Base-by-base conservation (phyloP, 1,140 invertebrate species). In the Maniola jurtina region DNA sequence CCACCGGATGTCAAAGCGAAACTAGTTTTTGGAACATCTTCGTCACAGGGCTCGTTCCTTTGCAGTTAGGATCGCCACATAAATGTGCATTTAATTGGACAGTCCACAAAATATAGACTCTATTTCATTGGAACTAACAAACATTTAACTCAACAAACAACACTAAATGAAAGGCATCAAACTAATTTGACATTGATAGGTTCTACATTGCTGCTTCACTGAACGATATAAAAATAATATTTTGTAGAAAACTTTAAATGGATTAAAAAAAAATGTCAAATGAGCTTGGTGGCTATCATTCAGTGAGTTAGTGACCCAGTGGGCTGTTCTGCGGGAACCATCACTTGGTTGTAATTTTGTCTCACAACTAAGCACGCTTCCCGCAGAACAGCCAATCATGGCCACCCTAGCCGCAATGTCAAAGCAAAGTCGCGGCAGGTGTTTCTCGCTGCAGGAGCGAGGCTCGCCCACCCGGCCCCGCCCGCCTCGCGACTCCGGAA, bases 401-500 rank as follows among this genome's bases (percentile, higher is more conserved):
- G 48, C 15, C 14, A 52, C 8, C 48, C 48, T 52, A 52, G 15
- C 16, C 52, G 70, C 68, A 75, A 75, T 72, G 73, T 75, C 71
- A 72, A 64, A 58, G 60, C 55, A 75, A 75, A 66, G 73, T 70
- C 73, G 56, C 61, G 67, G 73, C 73, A 75, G 73, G 70, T 75
- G 73, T 70, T 64, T 64, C 65, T 62, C 60, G 61, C 54, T 25
- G 48, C 61, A 71, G 60, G 68, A 65, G 42, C 73, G 50, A 67
- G 64, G 56, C 68, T 71, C 71, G 64, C 71, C 66, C 61, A 72
- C 66, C 75, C 71, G 10, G 9, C 13, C 48, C 14, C 72, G 68
- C 80, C 75, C 77, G 79, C 79, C 78, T n/a, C 77, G 78, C 71
- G 78, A 84, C 78, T 75, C 74, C 71, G 80, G 81, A 64, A 84